Evolutionary conservation across 2,888 invertebrate species (phyloP).

Genomic region (Rhaphigaster nebulosa): DNA sequence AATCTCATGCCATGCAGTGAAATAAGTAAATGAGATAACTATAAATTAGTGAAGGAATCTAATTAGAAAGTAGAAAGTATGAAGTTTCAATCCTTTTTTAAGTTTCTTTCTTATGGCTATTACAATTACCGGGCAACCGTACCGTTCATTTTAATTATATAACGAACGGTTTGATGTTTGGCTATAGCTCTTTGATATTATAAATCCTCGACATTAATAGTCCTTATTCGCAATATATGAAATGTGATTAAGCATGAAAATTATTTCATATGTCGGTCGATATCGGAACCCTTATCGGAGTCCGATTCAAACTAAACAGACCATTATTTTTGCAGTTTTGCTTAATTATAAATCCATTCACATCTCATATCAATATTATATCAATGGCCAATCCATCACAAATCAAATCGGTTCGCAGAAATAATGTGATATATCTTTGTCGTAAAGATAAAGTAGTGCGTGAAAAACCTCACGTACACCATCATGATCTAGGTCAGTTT

Average conservation of each 20-base stretch:
- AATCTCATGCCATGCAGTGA: too few relatives aligned
- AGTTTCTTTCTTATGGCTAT: background rate
- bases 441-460: background rate
- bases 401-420: constrained; percentile 24
- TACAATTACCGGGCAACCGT: background rate
- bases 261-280: background rate
- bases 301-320: background rate
- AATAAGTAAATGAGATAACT: too few relatives aligned
- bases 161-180: background rate
- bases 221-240: background rate
- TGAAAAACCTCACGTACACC: constrained; percentile 22
- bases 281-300: background rate
- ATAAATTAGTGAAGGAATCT: background rate
- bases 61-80: background rate
- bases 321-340: background rate
- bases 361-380: background rate
- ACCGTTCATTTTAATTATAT: background rate
- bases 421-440: background rate
- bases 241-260: background rate
- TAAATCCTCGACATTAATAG: too few relatives aligned
- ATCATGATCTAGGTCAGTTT: background rate
- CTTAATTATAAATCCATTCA: constrained; percentile 35
- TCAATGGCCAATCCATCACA: constrained; percentile 19
- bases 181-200: background rate
- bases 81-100: background rate